Evolutionary conservation across 2,113 vertebrate genomes (phyloP).

Genomic region (Pterocles burchelli): DNA sequence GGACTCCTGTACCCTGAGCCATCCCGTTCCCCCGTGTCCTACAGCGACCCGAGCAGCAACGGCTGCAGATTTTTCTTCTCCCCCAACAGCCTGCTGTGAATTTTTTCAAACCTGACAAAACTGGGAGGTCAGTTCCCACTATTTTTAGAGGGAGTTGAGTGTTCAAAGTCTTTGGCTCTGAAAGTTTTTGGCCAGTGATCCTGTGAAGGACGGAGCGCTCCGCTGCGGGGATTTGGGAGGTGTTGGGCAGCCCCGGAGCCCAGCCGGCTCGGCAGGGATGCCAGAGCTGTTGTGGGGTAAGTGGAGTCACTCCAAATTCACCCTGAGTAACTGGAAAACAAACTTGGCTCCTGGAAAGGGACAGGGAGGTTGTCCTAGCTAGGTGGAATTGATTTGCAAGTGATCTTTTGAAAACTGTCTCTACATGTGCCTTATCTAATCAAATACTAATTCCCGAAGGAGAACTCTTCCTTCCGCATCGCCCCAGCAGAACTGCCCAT

Average conservation of each 20-base stretch:
- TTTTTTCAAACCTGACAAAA: not conserved
- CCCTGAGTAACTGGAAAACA: not conserved
- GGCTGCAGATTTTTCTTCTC: not conserved
- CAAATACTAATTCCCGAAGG: not conserved
- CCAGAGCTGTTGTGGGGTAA: not conserved
- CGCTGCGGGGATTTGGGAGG: not conserved
- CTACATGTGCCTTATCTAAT: constrained; percentile 61
- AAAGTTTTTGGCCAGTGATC: not conserved
- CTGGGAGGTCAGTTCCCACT: not conserved
- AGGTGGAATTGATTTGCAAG: constrained; percentile 27
- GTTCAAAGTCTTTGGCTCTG: not conserved
- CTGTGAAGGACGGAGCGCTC: not conserved
- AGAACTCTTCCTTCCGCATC: not conserved
- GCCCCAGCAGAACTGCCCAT: not conserved
- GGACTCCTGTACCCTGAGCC: constrained; percentile 13
- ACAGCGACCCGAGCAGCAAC: not conserved
- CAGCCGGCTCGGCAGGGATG: not conserved
- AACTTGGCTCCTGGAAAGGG: not conserved
- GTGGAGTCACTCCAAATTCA: not conserved
- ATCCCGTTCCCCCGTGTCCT: not conserved
- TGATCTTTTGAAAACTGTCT: constrained; percentile 38
- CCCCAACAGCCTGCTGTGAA: not conserved
- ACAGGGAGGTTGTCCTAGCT: not conserved
- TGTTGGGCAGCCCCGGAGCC: not conserved
- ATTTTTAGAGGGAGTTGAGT: not conserved